A percentile compares a stretch with the other conserved stretches of the same genome.
These are phyloP conservation scores for Falcunculus frontatus DNA, from an alignment of 2,113 vertebrate species.

Conservation along the genomic window DNA sequence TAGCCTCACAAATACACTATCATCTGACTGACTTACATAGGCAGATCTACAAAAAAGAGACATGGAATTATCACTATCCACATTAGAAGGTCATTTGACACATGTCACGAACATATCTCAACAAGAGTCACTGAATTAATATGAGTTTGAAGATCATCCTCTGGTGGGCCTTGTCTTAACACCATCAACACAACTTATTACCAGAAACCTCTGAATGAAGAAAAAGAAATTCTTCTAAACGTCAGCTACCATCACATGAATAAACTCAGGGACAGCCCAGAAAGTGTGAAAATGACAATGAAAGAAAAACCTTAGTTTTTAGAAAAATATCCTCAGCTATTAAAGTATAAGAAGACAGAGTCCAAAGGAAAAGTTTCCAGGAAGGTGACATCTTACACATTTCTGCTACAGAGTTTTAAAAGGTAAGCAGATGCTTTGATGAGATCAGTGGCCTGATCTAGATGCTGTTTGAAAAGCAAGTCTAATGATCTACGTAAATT, in stretches of 20 bases:
- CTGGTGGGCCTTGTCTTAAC: background rate
- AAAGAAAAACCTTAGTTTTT: background rate
- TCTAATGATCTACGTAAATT: background rate
- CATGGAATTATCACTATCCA: background rate
- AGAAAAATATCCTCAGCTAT: background rate
- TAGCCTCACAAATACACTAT: background rate
- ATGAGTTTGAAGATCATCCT: background rate
- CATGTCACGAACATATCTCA: background rate
- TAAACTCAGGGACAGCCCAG: background rate
- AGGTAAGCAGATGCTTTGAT: background rate
- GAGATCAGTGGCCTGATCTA: background rate
- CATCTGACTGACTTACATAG: background rate
- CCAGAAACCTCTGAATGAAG: background rate
- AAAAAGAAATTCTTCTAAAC: background rate
- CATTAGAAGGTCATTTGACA: background rate
- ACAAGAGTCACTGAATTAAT: background rate
- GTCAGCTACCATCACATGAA: background rate
- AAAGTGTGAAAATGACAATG: background rate
- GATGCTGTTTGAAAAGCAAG: background rate
- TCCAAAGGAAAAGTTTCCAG: background rate
- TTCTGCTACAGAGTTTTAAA: background rate
- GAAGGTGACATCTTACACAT: background rate
- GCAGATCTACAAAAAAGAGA: background rate
- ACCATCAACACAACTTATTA: background rate
- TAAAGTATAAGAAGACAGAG: background rate